Percentiles rank a stretch among this genome's conserved stretches.
Conservation (phyloP, 2,113 vertebrate genomes). For the Nothoprocta pentlandii region DNA sequence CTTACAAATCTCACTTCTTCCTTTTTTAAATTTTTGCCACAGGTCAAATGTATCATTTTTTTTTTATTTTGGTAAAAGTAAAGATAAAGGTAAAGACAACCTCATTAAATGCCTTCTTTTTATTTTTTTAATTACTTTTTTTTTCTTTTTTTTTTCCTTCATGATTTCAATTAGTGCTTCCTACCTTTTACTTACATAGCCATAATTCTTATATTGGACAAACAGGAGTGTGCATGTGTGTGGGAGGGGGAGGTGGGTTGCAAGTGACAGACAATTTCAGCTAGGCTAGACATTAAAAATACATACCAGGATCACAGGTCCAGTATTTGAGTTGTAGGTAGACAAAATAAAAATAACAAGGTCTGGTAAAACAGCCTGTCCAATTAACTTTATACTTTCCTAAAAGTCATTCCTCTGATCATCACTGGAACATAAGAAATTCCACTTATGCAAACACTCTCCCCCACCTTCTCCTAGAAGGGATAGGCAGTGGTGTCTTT, state of each 20-base stretch:
- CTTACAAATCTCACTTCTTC: neutral
- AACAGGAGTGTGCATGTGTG: neutral
- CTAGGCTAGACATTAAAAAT: neutral
- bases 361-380: neutral
- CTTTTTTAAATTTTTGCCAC: neutral
- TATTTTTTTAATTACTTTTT: neutral
- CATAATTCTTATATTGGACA: neutral
- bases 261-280: neutral
- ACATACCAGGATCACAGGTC: neutral
- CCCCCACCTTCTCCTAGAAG: neutral
- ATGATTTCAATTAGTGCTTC: neutral
- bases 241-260: rapidly evolving
- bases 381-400: neutral
- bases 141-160: neutral
- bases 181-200: neutral
- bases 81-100: neutral
- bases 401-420: neutral
- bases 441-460: neutral
- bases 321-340: neutral
- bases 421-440: neutral
- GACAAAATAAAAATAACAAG: neutral
- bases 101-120: neutral
- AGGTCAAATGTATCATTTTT: neutral
- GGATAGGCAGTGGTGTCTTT: neutral
- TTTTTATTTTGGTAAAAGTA: no score